Evolutionary conservation across 2,797 vertebrate genomes (phyloP), one percentile per base, ranked within the genome.

Genomic region (Lagocephalus sceleratus): DNA sequence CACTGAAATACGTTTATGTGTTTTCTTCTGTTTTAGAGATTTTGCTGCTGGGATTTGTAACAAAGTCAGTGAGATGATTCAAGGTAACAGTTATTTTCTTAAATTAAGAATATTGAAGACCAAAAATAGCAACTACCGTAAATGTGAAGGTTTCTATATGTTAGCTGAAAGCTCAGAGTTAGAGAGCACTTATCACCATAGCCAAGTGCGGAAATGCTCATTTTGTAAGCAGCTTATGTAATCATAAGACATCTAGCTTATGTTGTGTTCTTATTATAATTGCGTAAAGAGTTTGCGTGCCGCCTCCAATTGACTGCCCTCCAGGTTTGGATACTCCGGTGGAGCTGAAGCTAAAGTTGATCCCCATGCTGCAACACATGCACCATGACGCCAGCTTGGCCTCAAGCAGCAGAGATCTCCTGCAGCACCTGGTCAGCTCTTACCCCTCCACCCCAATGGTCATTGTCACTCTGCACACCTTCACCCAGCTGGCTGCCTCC

Each of bases 61-160:
- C 87, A 99, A 98, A 91, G 95, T 99, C 87, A 97, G 94, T 54
- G 96, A 99, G 82, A 98, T 99, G 97, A 99, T 99, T 91, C 95
- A 99, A 95, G 97, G 97, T 99, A 90, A 35, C 23, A 45, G 29
- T 53, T 35, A 8, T 5, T 16, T 35, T 16, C 10, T 2, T 19
- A 2, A n/a, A 20, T 21, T 20, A 25, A 20, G 50, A 60, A 16
- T 46, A 47, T 32, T 6, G 3, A n/a, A 51, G 6, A 11, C 20
- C n/a, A 22, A 16, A 32, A 32, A 39, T 1, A 8, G 7, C 21
- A 12, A 46, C 39, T 47, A n/a, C n/a, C n/a, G n/a, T n/a, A n/a
- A 53, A 8, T 21, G 8, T n/a, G 10, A 42, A 20, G 23, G 16
- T 9, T 22, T 16, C 22, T 11, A 17, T n/a, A 29, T 6, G 9